phyloP scores from a whole-genome alignment of 2,797 vertebrate genomes.

The Labeo calbasu region DNA sequence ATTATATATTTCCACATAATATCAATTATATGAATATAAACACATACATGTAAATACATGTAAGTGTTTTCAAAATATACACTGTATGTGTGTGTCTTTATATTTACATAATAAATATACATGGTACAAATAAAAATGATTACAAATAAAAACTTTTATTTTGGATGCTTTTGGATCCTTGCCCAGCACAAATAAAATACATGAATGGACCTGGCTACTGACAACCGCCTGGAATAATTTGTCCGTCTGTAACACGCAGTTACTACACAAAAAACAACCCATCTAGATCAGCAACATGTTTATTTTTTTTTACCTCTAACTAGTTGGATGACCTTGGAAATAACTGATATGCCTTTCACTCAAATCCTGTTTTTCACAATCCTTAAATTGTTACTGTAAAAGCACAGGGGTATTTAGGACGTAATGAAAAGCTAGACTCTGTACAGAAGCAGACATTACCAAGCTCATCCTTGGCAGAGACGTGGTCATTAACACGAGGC shows the following conservation, averaged over 20 bases:
- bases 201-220: not conserved
- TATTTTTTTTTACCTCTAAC: conserved; percentile 15
- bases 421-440: conserved; percentile 58
- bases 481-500: conserved; percentile 74
- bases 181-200: not conserved
- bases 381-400: conserved; percentile 74
- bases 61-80: too few species aligned
- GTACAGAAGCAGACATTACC: conserved; percentile 68
- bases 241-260: not conserved
- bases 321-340: conserved; percentile 58
- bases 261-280: not conserved
- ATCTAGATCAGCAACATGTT: not conserved
- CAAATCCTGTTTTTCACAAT: conserved; percentile 70
- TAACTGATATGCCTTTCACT: conserved; percentile 58
- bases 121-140: too few species aligned
- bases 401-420: conserved; percentile 62
- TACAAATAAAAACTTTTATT: too few species aligned
- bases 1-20: too few species aligned
- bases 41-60: too few species aligned
- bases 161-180: too few species aligned
- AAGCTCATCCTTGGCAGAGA: conserved; percentile 74
- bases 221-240: not conserved
- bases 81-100: too few species aligned
- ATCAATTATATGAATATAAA: too few species aligned
- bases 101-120: too few species aligned